Percentiles rank a stretch among this genome's conserved stretches.
These are phyloP conservation scores for Motacilla tschutschensis DNA, from an alignment of 2,113 vertebrate species.

Conservation along the genomic window DNA sequence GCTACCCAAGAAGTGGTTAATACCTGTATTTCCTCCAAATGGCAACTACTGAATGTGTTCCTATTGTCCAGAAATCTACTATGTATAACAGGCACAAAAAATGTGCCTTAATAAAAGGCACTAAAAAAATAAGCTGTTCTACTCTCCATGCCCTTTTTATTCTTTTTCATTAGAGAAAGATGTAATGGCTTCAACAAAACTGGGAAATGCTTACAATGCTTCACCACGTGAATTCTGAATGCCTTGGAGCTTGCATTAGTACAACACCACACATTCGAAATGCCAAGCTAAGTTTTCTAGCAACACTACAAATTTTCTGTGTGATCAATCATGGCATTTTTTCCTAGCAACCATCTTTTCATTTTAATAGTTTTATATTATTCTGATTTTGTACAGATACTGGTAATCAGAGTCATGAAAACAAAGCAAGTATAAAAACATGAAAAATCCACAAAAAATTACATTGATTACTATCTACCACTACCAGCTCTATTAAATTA, in stretches of 20 bases:
- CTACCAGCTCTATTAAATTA: not conserved
- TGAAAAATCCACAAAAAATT: not conserved
- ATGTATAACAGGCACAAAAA: not conserved
- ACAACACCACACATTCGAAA: not conserved
- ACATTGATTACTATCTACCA: not conserved
- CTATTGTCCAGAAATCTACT: not conserved
- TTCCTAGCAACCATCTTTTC: not conserved
- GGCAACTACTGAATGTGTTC: not conserved
- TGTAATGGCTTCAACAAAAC: not conserved
- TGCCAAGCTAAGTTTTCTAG: not conserved
- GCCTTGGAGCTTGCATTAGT: accelerated
- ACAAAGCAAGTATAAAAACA: not conserved
- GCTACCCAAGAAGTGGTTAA: not conserved
- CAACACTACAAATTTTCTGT: not conserved
- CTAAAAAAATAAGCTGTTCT: not conserved
- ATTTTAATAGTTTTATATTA: not conserved
- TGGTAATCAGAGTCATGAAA: not conserved
- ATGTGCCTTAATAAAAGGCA: not conserved
- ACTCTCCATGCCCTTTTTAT: not conserved
- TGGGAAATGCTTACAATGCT: not conserved
- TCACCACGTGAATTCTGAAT: not conserved
- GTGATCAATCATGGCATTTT: not conserved
- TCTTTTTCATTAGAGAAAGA: not conserved
- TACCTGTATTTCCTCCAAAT: not conserved
- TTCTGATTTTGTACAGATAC: not conserved